These are phyloP conservation scores for Dryobotodes eremita DNA, from an alignment of 2,888 invertebrate genomes.

Conservation along the genomic window DNA sequence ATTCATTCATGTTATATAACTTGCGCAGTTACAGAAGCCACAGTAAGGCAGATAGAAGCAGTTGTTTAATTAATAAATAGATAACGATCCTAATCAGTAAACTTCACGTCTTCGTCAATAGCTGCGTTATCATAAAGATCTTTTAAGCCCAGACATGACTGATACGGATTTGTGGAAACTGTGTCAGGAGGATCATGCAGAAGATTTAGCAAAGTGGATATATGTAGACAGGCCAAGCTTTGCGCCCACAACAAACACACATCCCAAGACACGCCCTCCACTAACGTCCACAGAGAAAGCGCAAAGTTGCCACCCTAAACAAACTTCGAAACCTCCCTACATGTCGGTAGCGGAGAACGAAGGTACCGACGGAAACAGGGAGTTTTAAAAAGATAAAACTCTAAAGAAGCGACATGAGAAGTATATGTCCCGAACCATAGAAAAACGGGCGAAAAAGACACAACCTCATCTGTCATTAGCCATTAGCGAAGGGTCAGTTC, in stretches of 20 bases:
- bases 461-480: neutral
- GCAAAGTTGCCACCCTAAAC: slow-evolving; percentile 48
- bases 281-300: slow-evolving; percentile 35
- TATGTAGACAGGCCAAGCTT: slow-evolving; percentile 21
- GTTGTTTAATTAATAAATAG: neutral
- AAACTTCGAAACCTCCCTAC: slow-evolving; percentile 37
- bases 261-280: slow-evolving; percentile 12
- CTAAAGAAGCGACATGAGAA: neutral
- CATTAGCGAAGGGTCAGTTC: slow-evolving; percentile 18
- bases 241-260: slow-evolving; percentile 35
- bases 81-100: neutral
- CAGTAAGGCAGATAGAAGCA: neutral
- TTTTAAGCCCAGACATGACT: slow-evolving; percentile 12
- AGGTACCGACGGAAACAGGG: neutral
- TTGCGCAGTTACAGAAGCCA: neutral
- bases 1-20: neutral
- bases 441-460: slow-evolving; percentile 7
- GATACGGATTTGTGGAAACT: slow-evolving; percentile 21
- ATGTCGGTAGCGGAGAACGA: slow-evolving; percentile 9
- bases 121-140: slow-evolving; percentile 13
- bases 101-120: neutral
- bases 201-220: slow-evolving; percentile 8
- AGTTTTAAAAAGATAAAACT: slow-evolving; percentile 11
- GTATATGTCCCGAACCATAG: neutral
- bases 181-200: slow-evolving; percentile 19